phyloP scores from a whole-genome alignment of 2,888 invertebrate species.

The Diaperis boleti region DNA sequence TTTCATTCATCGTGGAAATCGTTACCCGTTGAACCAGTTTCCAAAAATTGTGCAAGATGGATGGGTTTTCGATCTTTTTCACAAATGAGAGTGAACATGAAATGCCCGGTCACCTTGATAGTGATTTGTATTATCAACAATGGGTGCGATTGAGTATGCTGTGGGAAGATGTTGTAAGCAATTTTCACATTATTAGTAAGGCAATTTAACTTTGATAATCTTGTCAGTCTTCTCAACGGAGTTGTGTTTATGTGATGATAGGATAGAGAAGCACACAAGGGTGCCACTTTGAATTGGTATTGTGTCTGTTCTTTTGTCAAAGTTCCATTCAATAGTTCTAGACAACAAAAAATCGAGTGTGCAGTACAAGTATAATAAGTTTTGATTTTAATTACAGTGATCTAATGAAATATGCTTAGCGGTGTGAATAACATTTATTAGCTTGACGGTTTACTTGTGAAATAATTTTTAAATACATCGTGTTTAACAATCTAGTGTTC shows the following conservation, averaged over 20 bases:
- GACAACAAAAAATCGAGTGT: too few relatives aligned
- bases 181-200: constrained; percentile 36
- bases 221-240: background rate
- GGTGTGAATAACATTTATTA: too few relatives aligned
- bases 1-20: constrained; percentile 12
- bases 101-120: constrained; percentile 61
- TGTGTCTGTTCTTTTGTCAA: background rate
- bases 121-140: constrained; percentile 57
- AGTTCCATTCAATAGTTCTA: background rate
- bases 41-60: constrained; percentile 2
- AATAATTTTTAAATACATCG: too few relatives aligned
- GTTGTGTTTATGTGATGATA: background rate
- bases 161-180: constrained; percentile 58
- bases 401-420: too few relatives aligned
- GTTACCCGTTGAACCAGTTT: background rate
- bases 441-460: too few relatives aligned
- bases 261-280: background rate
- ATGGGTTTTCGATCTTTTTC: constrained; percentile 12
- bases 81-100: constrained; percentile 47
- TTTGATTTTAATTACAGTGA: too few relatives aligned
- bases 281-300: background rate
- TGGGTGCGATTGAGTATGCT: constrained; percentile 62
- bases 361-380: too few relatives aligned
- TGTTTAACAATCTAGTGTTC: too few relatives aligned
- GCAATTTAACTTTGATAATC: constrained; percentile 3